phyloP scores from a whole-genome alignment of 2,113 vertebrate species.

The Macrotis lagotis region DNA sequence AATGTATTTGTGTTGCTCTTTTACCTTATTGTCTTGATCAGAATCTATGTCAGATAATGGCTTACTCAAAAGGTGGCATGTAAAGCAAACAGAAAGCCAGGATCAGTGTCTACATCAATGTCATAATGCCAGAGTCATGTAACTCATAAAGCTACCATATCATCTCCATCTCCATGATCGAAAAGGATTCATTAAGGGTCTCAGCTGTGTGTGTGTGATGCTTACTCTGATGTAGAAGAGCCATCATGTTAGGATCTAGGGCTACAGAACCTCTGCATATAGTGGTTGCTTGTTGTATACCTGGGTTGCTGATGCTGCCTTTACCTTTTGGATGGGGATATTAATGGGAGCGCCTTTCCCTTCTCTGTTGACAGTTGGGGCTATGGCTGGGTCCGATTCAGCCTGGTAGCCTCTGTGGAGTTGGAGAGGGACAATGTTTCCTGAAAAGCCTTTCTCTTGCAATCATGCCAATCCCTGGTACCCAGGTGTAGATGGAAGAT shows the following conservation, averaged over 20 bases:
- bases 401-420: neutral
- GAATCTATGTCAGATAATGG: neutral
- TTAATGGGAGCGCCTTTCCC: neutral
- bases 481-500: neutral
- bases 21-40: constrained; percentile 8
- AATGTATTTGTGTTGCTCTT: neutral
- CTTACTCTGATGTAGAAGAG: neutral
- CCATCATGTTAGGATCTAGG: neutral
- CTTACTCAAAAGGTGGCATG: neutral
- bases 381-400: neutral
- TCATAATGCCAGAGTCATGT: neutral
- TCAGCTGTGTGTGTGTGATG: neutral
- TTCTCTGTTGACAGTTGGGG: neutral
- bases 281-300: neutral
- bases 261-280: neutral
- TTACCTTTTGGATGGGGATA: neutral
- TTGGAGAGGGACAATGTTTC: neutral
- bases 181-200: neutral
- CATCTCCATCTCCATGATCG: neutral
- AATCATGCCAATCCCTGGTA: neutral
- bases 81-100: neutral
- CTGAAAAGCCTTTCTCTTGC: neutral
- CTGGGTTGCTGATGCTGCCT: neutral
- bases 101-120: neutral
- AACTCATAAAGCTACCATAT: neutral